Base-by-base conservation (phyloP, 2,888 invertebrate genomes). In the Lasioglossum lativentre region DNA sequence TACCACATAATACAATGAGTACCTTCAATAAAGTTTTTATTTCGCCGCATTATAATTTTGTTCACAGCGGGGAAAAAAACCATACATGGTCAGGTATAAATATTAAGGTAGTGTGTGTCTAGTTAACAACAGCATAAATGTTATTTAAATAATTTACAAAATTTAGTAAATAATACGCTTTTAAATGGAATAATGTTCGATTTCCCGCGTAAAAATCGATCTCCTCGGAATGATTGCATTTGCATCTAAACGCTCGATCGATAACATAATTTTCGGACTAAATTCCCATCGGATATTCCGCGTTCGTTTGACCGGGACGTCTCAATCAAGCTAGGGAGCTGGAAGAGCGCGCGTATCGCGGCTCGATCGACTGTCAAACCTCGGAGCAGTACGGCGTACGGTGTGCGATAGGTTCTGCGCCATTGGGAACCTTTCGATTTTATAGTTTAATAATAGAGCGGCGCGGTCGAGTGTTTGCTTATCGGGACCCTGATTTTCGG, bases 371-470 rank as follows among this genome's bases (percentile, higher is more conserved):
- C 71, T 59, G 72, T 83, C 83, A 66, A 82, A 82, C 68, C 34
- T 68, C 66, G 45, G 27, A 75, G 27, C 30, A 8, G 27, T 40
- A 23, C 71, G 52, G 27, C 19, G 27, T 38, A 23, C 71, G 59
- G 27, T 70, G 45, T 47, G 56, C 59, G 30, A 63, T 63, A 63
- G 30, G 45, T 85, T 73, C 90, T 74, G 82, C 90, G 90, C 90
- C 90, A 87, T 68, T 90, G 90, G 83, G 68, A 66, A 19, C 79
- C 80, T 56, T 81, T 83, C 78, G 83, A 88, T 92, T 92, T 93
- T 93, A 92, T 91, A 90, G 89, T 91, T 91, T 93, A 93, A 93
- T 93, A 92, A 93, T 92, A 93, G 93, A 92, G 92, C 92, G 93
- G 92, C 82, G 87, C 45, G 79, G 84, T 75, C 88, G 89, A 90